Evolutionary conservation across 1,140 invertebrate genomes (phyloP), one percentile per base, ranked within the genome.

Genomic region (Asbolus verrucosus): DNA sequence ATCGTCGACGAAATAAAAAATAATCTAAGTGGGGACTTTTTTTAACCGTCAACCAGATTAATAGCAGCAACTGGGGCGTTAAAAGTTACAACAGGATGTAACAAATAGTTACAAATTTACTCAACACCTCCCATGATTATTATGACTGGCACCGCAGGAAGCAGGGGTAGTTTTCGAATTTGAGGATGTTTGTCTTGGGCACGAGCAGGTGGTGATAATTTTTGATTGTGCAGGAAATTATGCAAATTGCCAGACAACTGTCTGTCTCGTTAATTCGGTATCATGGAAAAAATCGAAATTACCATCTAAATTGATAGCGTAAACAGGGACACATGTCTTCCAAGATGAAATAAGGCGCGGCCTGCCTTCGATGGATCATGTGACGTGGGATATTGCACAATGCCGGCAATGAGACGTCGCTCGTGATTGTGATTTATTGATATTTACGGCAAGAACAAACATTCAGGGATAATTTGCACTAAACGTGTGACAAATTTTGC

Each of bases 81-180:
- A 16, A 16, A n/a, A 19, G 3, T 15, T 46, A 46, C 14, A 16
- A 11, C 46, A 54, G 46, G 46, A 54, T 54, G 46, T 54, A 27
- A 54, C 46, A 54, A 54, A 54, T 54, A 54, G 46, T 54, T 54
- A 54, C 46, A 54, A 54, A 54, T 54, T 54, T 54, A 54, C 46
- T 54, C 46, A 11, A 54, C 46, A 54, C 46, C 46, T 54, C 11
- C 8, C 21, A n/a, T 21, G 46, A 54, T 54, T 54, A 54, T 54
- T 54, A 54, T 54, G 46, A 27, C 46, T 8, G 19, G 46, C 19
- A 4, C 19, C 19, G 14, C 46, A 54, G 46, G 46, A 54, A 54
- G 46, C 14, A 3, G 41, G 41, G 46, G 46, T 24, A 21, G 21
- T 27, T 54, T 54, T 24, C 19, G 46, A 8, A 36, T 36, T 36